phyloP scores from a whole-genome alignment of 2,888 invertebrate species.

The Priocnemis perturbator region DNA sequence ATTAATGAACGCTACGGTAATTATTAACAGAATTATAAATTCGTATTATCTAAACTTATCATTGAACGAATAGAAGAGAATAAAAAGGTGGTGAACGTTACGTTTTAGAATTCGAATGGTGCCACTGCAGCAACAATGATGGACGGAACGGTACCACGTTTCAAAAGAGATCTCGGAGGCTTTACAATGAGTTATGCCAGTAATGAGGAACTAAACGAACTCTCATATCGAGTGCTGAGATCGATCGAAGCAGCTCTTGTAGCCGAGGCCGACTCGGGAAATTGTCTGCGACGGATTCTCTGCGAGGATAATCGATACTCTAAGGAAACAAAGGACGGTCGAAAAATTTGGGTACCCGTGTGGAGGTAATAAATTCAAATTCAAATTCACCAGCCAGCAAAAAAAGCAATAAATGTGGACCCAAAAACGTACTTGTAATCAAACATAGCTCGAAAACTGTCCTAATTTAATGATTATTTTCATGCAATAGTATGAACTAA shows the following conservation, averaged over 20 bases:
- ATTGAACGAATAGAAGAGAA: no score
- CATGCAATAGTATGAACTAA: no score
- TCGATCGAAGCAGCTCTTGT: constrained; percentile 79
- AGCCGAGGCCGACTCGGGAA: constrained; percentile 76
- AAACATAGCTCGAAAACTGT: no score
- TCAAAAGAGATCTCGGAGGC: constrained; percentile 53
- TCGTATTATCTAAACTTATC: no score
- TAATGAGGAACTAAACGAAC: constrained; percentile 76
- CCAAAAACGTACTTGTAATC: no score
- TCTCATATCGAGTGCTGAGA: constrained; percentile 77
- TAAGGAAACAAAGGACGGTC: constrained; percentile 77
- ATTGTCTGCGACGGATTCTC: constrained; percentile 80
- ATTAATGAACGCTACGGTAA: constrained; percentile 85
- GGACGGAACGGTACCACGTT: constrained; percentile 49
- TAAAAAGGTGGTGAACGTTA: no score
- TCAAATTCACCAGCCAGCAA: constrained; percentile 35
- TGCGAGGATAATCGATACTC: constrained; percentile 83
- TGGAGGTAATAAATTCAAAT: constrained; percentile 80
- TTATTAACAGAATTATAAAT: constrained; percentile 47
- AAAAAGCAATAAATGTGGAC: no score
- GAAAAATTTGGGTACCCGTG: constrained; percentile 83
- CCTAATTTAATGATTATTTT: no score
- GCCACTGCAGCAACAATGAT: constrained; percentile 50
- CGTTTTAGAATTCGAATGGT: constrained; percentile 33
- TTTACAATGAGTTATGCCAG: constrained; percentile 65